These are phyloP conservation scores for Bombylius major DNA, from an alignment of 2,888 invertebrate genomes.

Conservation along the genomic window DNA sequence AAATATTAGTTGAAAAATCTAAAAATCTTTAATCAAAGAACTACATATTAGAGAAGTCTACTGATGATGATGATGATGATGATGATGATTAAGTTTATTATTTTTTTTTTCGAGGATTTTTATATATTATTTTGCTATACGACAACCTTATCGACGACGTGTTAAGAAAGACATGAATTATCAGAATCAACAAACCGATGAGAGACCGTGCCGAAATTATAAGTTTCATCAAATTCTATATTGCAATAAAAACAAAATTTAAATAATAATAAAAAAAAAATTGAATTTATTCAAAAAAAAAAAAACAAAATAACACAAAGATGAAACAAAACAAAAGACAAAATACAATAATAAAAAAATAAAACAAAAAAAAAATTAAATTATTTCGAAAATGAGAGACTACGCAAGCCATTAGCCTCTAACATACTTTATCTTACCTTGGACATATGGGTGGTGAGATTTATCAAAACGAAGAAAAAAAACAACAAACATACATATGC, in stretches of 20 bases:
- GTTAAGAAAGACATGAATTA: constrained; percentile 12
- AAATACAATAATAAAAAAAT: neutral
- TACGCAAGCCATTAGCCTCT: neutral
- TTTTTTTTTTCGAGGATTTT: too few species aligned
- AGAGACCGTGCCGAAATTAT: constrained; percentile 10
- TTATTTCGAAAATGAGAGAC: neutral
- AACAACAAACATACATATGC: neutral
- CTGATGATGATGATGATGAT: neutral
- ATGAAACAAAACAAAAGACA: neutral
- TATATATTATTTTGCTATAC: too few species aligned
- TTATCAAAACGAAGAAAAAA: neutral
- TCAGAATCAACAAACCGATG: constrained; percentile 12
- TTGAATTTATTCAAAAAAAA: neutral
- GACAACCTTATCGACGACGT: neutral
- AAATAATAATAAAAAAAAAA: neutral
- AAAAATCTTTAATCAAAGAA: too few species aligned
- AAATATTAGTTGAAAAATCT: too few species aligned
- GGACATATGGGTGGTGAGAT: neutral
- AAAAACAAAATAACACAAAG: neutral
- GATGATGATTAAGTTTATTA: neutral
- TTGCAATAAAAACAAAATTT: neutral
- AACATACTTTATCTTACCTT: neutral
- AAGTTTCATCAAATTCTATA: neutral
- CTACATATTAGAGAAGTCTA: neutral
- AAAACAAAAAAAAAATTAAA: neutral